Conservation (phyloP, 2,888 invertebrate species). For the Rugalucina vietnamica region DNA sequence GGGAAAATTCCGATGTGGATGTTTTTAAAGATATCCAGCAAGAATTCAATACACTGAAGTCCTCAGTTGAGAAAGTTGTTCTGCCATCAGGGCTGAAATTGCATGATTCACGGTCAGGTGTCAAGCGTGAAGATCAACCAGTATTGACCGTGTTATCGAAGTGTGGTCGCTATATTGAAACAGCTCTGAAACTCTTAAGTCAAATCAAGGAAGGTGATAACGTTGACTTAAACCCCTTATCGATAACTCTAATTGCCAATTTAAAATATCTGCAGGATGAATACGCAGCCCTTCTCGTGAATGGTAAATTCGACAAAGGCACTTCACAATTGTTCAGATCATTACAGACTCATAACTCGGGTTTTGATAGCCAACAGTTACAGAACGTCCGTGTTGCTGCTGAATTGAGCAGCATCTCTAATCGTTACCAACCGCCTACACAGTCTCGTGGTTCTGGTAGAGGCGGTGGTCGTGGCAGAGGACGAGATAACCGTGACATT, state of each 20-base stretch:
- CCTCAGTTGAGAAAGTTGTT: background rate
- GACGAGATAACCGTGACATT: background rate
- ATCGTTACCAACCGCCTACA: background rate
- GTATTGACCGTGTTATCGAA: background rate
- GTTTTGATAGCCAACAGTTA: background rate
- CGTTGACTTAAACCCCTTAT: background rate
- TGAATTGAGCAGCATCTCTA: background rate
- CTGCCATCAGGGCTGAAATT: background rate
- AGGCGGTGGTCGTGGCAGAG: background rate
- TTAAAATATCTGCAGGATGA: background rate
- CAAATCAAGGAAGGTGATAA: background rate
- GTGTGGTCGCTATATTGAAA: conserved; percentile 2
- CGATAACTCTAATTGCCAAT: background rate
- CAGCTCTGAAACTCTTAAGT: background rate
- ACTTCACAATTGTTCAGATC: conserved; percentile 1
- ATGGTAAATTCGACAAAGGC: background rate
- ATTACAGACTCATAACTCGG: background rate
- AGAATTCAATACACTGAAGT: background rate
- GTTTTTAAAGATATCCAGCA: background rate
- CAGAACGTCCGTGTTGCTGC: conserved; percentile 10
- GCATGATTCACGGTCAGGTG: background rate
- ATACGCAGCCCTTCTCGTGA: background rate
- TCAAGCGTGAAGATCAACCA: conserved; percentile 3
- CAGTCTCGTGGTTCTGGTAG: background rate
- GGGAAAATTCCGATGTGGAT: background rate